Evolutionary conservation across 2,888 invertebrate genomes (phyloP).

Genomic region (Thysanoteuthis rhombus): DNA sequence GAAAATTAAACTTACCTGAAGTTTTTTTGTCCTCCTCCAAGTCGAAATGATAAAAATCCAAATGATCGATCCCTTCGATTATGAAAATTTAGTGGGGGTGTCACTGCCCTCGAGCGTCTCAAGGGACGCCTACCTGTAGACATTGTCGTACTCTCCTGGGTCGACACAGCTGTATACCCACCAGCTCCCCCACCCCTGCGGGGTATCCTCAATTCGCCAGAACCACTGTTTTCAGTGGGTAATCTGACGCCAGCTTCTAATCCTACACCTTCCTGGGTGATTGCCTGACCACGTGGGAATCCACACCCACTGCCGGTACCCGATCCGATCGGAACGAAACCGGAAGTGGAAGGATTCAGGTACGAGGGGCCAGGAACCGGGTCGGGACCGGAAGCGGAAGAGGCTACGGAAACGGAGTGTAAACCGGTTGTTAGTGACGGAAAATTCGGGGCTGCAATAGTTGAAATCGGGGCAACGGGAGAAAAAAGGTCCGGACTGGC

Average conservation of each 20-base stretch:
- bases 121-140: background rate
- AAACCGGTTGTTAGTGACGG: background rate
- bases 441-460: background rate
- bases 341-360: background rate
- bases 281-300: background rate
- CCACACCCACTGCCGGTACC: background rate
- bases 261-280: background rate
- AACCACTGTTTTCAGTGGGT: background rate
- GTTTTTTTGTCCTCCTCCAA: constrained; percentile 13
- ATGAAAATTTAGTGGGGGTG: background rate
- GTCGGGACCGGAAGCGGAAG: background rate
- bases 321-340: background rate
- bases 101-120: background rate
- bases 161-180: background rate
- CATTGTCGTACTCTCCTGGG: background rate
- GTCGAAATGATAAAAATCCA: constrained; percentile 26
- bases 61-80: constrained; percentile 18
- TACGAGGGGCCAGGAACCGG: background rate
- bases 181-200: background rate
- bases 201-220: background rate
- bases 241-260: background rate
- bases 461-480: background rate
- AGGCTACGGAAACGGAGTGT: background rate
- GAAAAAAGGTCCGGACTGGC: background rate
- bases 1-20: background rate